These are phyloP conservation scores for Hemibagrus wyckioides DNA, from an alignment of 2,113 vertebrate genomes.

Conservation along the genomic window DNA sequence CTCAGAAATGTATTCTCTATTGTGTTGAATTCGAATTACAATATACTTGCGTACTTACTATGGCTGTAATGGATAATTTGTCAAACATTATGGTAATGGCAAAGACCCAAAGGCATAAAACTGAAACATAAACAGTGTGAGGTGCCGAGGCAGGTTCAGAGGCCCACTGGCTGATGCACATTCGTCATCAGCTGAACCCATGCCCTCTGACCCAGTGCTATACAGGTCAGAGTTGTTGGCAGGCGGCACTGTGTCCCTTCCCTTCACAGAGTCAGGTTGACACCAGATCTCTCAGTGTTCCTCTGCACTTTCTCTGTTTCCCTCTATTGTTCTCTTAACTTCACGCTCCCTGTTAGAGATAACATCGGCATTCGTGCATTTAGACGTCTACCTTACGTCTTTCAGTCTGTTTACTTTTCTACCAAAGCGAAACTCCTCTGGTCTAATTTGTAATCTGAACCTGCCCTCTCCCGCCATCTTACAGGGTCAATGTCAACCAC, in stretches of 20 bases:
- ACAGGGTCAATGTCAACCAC: slow-evolving; percentile 20
- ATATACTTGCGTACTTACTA: neutral
- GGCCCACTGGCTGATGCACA: slow-evolving; percentile 25
- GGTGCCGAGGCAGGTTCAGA: slow-evolving; percentile 30
- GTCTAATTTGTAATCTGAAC: slow-evolving; percentile 16
- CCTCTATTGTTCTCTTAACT: slow-evolving; percentile 42
- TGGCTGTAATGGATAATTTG: neutral
- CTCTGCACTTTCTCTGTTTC: slow-evolving; percentile 17
- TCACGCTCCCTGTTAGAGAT: slow-evolving; percentile 32
- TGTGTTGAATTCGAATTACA: no score
- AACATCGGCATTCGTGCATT: slow-evolving; percentile 18
- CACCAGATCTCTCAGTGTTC: slow-evolving; percentile 3
- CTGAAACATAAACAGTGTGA: slow-evolving; percentile 38
- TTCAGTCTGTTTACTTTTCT: slow-evolving; percentile 26
- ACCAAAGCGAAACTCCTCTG: slow-evolving; percentile 4
- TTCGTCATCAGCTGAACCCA: slow-evolving; percentile 48
- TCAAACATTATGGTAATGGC: neutral
- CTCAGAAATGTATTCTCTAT: no score
- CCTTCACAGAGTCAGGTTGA: slow-evolving; percentile 7
- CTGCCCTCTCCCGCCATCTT: neutral
- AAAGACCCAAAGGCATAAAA: slow-evolving; percentile 11
- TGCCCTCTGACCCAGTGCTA: slow-evolving; percentile 4
- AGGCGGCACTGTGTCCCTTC: slow-evolving; percentile 26
- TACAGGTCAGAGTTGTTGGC: slow-evolving; percentile 48
- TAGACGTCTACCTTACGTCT: slow-evolving; percentile 20